Base-by-base conservation (phyloP, 1,140 invertebrate species). In the Hylyphantes graminicola region DNA sequence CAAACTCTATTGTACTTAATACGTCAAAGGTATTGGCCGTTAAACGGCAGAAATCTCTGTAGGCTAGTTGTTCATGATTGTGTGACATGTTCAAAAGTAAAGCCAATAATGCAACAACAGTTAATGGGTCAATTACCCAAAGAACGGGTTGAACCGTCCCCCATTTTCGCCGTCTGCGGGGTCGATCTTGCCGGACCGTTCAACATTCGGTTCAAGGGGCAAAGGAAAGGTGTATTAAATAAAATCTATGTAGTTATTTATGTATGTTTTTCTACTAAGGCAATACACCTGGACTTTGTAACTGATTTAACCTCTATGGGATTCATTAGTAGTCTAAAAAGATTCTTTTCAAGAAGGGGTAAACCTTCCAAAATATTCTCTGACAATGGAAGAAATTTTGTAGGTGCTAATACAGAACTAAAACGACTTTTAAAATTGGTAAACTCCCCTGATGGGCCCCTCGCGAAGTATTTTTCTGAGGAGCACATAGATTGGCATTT, bases 241-340 rank as follows among this genome's bases (percentile, higher is more conserved):
- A 59, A 59, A n/a, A 59, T 59, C 11, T n/a, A 59, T 59, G 57
- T 59, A 59, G 57, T 59, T 13, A 6, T 59, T 59, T 59, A 59
- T 59, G 57, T 59, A 59, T 59, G 57, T 59, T 59, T 59, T 59
- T 13, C 35, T 13, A 59, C 57, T 59, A 59, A 59, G 7, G 57
- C 57, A 59, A 59, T n/a, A 59, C 57, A 59, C 57, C 57, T 59
- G n/a, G 57, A 59, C n/a, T 59, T 59, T 59, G 57, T 59, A n/a
- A 59, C n/a, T 11, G 67, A 74, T 75, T 63, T 87, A n/a, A 76
- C 86, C 50, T 75, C 85, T 19, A 48, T 63, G 50, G n/a, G 73
- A 35, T 85, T 87, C 51, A 72, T 86, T 13, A 76, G 68, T 35
- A 54, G 86, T 48, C 72, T 87, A 15, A 68, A 70, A 53, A 51